phyloP scores from a whole-genome alignment of 2,797 vertebrate species.

The Spizella passerina region DNA sequence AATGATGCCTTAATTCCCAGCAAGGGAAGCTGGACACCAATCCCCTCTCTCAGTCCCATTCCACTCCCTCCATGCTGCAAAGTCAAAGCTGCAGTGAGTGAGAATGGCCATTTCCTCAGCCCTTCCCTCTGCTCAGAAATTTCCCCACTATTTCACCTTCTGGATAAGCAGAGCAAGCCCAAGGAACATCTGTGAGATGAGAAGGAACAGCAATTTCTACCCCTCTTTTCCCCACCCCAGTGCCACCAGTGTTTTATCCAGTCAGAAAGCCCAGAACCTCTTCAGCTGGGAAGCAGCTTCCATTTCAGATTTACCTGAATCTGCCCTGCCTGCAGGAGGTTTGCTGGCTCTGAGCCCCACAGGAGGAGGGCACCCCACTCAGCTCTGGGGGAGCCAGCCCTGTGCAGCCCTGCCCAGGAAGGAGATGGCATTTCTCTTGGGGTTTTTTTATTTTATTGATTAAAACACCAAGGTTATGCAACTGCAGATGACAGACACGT shows the following conservation, averaged over 20 bases:
- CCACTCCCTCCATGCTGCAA: too few relatives aligned
- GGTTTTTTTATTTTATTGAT: background rate
- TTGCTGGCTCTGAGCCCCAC: background rate
- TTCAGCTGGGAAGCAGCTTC: background rate
- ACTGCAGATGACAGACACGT: background rate
- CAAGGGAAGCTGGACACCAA: background rate
- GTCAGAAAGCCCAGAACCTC: background rate
- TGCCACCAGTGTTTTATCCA: background rate
- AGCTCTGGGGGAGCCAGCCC: background rate
- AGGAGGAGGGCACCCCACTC: background rate
- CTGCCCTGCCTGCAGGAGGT: background rate
- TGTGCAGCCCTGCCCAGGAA: background rate
- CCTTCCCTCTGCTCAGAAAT: background rate
- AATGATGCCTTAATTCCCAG: background rate
- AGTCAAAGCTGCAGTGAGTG: background rate
- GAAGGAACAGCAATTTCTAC: background rate
- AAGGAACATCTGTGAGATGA: background rate
- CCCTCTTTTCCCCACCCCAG: background rate
- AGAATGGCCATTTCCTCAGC: fast-evolving
- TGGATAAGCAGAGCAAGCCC: background rate
- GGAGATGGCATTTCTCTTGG: background rate
- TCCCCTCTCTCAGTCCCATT: background rate
- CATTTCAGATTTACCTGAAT: background rate
- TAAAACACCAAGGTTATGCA: background rate
- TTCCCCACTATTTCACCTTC: background rate